Evolutionary conservation across 2,113 vertebrate species (phyloP), one percentile per base, ranked within the genome.

Genomic region (Panurus biarmicus): DNA sequence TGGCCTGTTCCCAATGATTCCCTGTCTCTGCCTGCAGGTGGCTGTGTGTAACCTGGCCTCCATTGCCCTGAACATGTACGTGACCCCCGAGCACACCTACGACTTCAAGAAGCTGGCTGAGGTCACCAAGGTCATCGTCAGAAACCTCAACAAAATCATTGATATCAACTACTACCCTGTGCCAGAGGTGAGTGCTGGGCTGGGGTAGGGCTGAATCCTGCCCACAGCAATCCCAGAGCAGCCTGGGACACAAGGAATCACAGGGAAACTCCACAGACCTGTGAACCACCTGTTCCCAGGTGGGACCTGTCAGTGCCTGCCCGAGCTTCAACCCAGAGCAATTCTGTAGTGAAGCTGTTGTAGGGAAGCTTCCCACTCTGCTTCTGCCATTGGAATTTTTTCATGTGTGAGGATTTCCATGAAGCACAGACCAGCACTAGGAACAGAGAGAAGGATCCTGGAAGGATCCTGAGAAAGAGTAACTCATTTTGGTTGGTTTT

Each of bases 131-230:
- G 99, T 99, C 67, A 98, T 99, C 5, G 99, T 99, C 53, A 96
- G 97, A 61, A 99, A 99, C 96, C 97, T 99, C 66, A 99, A 99
- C 96, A 99, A 99, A 96, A 99, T 99, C 91, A 99, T 99, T 25
- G 98, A 99, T n/a, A 98, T 99, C 96, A 99, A 99, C 95, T 99
- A 98, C 94, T 99, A 99, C 88, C 99, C 99, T 4, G 94, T 99
- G 36, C 97, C 97, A 38, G 99, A 99, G 99, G 99, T 99, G 93
- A 50, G 97, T 16, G 35, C 60, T 25, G 24, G 11, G 12, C 29
- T 45, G 58, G 26, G 2, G 1, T 1, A 3, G 28, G 54, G 35
- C 76, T 35, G 45, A 12, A 2, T 10, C 28, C 87, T 67, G 70
- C 61, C 61, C 38, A 5, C 2, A 29, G 70, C 29, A 6, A 15